A percentile compares a stretch with the other conserved stretches of the same genome.
Evolutionary conservation across 2,888 invertebrate species (phyloP).

Genomic region (Andricus quercusramuli): DNA sequence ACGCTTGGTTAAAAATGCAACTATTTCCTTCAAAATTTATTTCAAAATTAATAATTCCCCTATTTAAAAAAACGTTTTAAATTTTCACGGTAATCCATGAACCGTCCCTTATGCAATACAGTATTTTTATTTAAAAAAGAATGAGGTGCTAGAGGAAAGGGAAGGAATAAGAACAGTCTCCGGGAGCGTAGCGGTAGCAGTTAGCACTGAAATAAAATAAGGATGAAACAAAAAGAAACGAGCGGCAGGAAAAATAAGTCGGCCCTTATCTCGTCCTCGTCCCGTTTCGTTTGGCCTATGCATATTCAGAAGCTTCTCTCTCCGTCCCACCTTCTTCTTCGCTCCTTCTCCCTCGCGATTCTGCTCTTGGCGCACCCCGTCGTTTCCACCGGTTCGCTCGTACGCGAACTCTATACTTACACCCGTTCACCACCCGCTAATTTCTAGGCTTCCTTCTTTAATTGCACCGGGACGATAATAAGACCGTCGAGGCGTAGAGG

Average conservation of each 20-base stretch:
- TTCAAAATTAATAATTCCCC: too few relatives aligned
- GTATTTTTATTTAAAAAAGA: too few relatives aligned
- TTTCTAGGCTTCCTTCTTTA: constrained; percentile 76
- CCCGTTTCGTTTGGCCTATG: constrained; percentile 75
- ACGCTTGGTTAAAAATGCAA: too few relatives aligned
- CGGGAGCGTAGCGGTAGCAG: constrained; percentile 67
- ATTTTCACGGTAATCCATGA: too few relatives aligned
- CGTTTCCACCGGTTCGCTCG: constrained; percentile 61
- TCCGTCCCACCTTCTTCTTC: constrained; percentile 54
- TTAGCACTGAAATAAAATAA: constrained; percentile 76
- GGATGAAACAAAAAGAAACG: constrained; percentile 70
- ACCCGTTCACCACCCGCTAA: constrained; percentile 74
- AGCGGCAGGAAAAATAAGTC: constrained; percentile 77
- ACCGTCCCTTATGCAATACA: too few relatives aligned
- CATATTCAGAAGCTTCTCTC: constrained; percentile 74
- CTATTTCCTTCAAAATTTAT: too few relatives aligned
- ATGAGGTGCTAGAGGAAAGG: constrained; percentile 22
- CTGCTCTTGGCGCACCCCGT: constrained; percentile 56
- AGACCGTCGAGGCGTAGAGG: constrained; percentile 62
- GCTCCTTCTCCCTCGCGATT: constrained; percentile 59
- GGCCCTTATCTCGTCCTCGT: constrained; percentile 75
- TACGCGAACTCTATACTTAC: constrained; percentile 73
- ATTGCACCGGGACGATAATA: constrained; percentile 73
- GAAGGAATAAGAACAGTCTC: constrained; percentile 53
- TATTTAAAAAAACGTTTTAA: too few relatives aligned